These are phyloP conservation scores for Ernsta delagoae DNA, from an alignment of 2,888 invertebrate species.

Conservation along the genomic window DNA sequence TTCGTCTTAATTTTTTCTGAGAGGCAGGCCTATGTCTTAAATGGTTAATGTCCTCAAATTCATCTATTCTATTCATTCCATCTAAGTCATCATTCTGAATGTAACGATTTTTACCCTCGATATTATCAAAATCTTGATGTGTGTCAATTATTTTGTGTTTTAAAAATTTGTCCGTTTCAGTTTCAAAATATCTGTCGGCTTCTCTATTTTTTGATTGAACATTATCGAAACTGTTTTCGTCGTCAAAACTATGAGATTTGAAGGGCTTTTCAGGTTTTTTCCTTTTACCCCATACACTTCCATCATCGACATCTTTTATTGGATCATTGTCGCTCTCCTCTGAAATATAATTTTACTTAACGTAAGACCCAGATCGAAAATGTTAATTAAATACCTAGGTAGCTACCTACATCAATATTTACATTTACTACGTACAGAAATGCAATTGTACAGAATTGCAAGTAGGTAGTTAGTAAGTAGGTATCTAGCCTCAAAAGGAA, in stretches of 20 bases:
- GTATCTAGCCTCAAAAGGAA: too few species aligned
- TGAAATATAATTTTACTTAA: conserved; percentile 1
- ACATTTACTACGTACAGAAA: background rate
- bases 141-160: background rate
- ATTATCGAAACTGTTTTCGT: conserved; percentile 23
- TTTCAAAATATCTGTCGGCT: background rate
- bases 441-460: background rate
- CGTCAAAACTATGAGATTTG: conserved; percentile 2
- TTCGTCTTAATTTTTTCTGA: too few species aligned
- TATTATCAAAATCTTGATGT: conserved; percentile 9
- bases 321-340: conserved; percentile 5
- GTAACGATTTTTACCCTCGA: conserved; percentile 11
- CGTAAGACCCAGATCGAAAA: too few species aligned
- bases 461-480: too few species aligned
- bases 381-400: too few species aligned
- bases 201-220: background rate
- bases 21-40: conserved; percentile 32
- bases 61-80: background rate
- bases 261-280: conserved; percentile 15
- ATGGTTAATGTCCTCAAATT: background rate
- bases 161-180: background rate
- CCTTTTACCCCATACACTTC: conserved; percentile 10
- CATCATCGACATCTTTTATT: conserved; percentile 3
- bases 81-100: background rate
- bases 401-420: background rate